Base-by-base conservation (phyloP, 2,113 vertebrate genomes). In the Ivindomyrus marchei region DNA sequence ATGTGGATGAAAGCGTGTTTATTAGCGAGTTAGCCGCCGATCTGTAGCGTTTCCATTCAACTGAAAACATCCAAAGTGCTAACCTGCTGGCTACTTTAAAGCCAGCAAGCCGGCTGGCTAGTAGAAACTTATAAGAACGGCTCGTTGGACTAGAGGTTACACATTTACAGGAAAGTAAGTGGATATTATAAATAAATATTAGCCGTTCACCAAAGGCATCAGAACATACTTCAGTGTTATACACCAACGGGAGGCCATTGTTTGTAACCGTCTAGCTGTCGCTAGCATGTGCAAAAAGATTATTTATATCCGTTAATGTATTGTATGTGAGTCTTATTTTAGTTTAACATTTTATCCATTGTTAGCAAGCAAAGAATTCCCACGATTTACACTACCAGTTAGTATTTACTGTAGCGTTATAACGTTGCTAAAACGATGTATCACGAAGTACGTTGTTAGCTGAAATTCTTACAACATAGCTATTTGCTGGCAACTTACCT, bases 141-240 rank as follows among this genome's bases (percentile, higher is more conserved):
- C 19, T 50, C 46, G 7, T 15, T 50, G 85, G 85, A 86, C 4
- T 86, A 86, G 42, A 86, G 46, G 45, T 74, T 52, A 50, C 85
- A 49, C 85, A 86, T 86, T 85, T 27, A 49, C 85, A 27, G 45
- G 21, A 46, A 52, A 27, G 85, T 86, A 86, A 86, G 85, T 86
- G 9, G 8, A 86, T 45, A 45, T 21, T 27, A 50, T 47, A 86
- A 47, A 19, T 39, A 31, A 39, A 83, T 39, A 49, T 49, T 86
- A n/a, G 85, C 45, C 83, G 39, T 24, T 85, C 45, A 24, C 21
- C 17, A 85, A 24, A n/a, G 11, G 66, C 66, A 74, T 74, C 66
- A 13, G 17, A 24, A 24, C 56, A 46, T 45, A 84, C 13, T 84
- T 47, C 19, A 45, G 36, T 84, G 21, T 21, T 84, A 84, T 9